A percentile compares a stretch with the other conserved stretches of the same genome.
phyloP scores from a whole-genome alignment of 2,113 vertebrate genomes.

The Hyaena hyaena region DNA sequence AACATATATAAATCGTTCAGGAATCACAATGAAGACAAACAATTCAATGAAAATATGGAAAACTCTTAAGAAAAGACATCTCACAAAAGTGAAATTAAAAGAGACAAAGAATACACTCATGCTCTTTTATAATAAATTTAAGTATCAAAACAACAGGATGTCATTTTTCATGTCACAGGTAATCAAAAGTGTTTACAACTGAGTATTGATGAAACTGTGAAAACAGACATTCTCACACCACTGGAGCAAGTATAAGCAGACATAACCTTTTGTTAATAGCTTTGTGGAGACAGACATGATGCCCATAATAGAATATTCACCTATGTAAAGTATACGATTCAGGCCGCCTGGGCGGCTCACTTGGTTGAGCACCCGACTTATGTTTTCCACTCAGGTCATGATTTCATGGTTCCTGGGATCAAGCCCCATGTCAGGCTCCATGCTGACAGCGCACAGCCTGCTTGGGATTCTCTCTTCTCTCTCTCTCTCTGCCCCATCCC shows the following conservation, averaged over 20 bases:
- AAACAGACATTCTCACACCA: not conserved
- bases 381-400: too few relatives aligned
- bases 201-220: not conserved
- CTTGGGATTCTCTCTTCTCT: too few relatives aligned
- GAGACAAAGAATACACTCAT: not conserved
- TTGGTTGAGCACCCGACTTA: too few relatives aligned
- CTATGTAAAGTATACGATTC: not conserved
- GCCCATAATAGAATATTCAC: not conserved
- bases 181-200: not conserved
- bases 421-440: too few relatives aligned
- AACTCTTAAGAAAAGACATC: not conserved
- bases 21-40: conserved; percentile 26
- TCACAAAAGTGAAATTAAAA: not conserved
- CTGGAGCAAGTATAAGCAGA: not conserved
- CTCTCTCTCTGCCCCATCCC: too few relatives aligned
- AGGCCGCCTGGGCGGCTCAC: too few relatives aligned
- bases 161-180: not conserved
- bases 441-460: too few relatives aligned
- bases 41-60: not conserved
- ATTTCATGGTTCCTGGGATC: too few relatives aligned
- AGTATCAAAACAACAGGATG: not conserved
- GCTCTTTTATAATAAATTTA: not conserved
- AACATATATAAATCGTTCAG: not conserved
- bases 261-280: not conserved
- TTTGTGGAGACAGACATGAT: not conserved